These are phyloP conservation scores for Petrosia ficiformis DNA, from an alignment of 37 sponge, comb jelly and placozoan genomes.

Conservation along the genomic window DNA sequence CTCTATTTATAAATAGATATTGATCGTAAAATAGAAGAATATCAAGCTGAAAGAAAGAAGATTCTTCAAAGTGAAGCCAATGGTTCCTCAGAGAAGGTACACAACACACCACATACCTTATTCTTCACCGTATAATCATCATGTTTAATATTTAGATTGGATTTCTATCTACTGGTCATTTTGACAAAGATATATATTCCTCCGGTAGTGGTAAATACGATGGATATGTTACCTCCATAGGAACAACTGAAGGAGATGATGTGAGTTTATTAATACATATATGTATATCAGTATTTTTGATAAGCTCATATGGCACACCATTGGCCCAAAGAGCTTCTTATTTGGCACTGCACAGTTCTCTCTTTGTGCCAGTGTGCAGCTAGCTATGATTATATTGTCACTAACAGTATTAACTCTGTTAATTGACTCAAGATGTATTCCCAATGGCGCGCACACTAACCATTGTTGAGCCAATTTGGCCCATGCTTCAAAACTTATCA, in stretches of 20 bases:
- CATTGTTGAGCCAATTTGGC: no score
- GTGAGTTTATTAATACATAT: slow-evolving; percentile 26
- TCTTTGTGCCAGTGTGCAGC: neutral
- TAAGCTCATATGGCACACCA: no score
- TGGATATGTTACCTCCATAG: slow-evolving; percentile 70
- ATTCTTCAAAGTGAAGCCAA: neutral
- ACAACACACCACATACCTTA: no score
- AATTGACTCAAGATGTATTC: no score
- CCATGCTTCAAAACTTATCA: no score
- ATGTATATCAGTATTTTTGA: no score
- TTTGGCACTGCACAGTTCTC: no score
- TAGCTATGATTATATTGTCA: no score
- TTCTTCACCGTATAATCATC: neutral
- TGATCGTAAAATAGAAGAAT: neutral
- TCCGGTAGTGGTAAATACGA: slow-evolving; percentile 25
- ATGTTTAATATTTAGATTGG: slow-evolving; percentile 46
- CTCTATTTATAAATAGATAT: neutral
- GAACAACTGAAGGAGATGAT: slow-evolving; percentile 57
- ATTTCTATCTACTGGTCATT: slow-evolving; percentile 59
- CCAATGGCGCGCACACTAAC: no score
- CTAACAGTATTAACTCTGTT: no score
- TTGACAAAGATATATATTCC: slow-evolving; percentile 66
- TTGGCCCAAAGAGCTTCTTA: no score
- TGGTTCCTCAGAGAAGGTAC: neutral
- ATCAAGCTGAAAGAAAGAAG: neutral